Base-by-base conservation (phyloP, 2,113 vertebrate species). In the Misgurnus mizolepis region DNA sequence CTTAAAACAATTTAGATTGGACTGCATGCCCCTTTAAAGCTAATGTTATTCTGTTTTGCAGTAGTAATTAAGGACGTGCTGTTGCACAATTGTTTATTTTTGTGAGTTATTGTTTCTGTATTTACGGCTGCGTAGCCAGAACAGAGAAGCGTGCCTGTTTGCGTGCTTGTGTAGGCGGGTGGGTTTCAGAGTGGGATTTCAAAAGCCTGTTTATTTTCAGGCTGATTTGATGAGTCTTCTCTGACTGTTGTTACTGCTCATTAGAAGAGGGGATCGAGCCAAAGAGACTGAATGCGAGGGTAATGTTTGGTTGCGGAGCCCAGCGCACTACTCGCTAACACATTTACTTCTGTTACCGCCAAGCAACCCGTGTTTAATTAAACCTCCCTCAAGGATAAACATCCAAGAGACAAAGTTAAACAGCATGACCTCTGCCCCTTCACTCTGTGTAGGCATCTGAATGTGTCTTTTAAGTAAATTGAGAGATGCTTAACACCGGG, bases 201-300 rank as follows among this genome's bases (percentile, higher is more conserved):
- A 77, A 74, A 76, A 67, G 69, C 14, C 50, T 78, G 80, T 82
- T 86, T 87, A 76, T 85, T 82, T 83, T 75, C 69, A 74, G 86
- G 87, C 87, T 90, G 85, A 89, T 89, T 82, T 88, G 89, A 92
- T 87, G 91, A 91, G 88, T 91, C 89, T 91, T 91, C 89, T 89
- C 68, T 58, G 86, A 86, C 81, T 83, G 88, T 90, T 88, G 91
- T 90, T 89, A 88, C 86, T 89, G 87, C 89, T 91, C 90, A 92
- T 92, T 92, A 91, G 87, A 88, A 87, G 74, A 88, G 87, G 89
- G 88, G 91, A 89, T 88, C 89, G 87, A 88, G 87, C 88, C 87
- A 88, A 88, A 86, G 88, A 86, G 87, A 84, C 83, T 14, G 68
- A 74, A 69, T 87, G 76, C 78, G 79, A 69, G 45, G 67, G 65